Evolutionary conservation across 2,113 vertebrate species (phyloP), one percentile per base, ranked within the genome.

Genomic region (Apus apus): DNA sequence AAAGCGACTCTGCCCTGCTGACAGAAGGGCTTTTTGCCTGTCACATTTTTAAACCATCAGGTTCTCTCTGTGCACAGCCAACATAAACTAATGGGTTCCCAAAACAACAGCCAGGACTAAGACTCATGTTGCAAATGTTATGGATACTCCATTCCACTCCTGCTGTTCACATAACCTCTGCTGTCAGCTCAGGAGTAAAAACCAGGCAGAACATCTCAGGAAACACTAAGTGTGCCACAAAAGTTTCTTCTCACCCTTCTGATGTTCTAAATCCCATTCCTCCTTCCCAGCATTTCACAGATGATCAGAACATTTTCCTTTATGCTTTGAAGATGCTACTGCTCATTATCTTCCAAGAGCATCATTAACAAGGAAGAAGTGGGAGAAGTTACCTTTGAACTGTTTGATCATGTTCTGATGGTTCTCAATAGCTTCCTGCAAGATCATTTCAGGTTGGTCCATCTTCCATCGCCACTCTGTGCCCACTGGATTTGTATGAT

Each of bases 401-500:
- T 99, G 98, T 51, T 97, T 98, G 72, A 99, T 99, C 99, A 99
- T 98, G 93, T 95, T 98, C 97, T 98, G 98, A 90, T 99, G 99
- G 92, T 99, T 99, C 92, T 99, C 98, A 17, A 99, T 21, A 12
- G 99, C 98, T 32, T 99, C 98, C 91, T 98, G 96, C 71, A 99
- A 94, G 97, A 99, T 99, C 86, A 98, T 88, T 88, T 99, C 99
- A 2, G 99, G 98, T 18, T 98, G 98, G 96, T 99, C 99, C 99
- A 99, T 99, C 92, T 99, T 99, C 99, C 99, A 99, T 34, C 97
- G 97, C 99, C 99, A 99, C 91, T 99, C 99, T 0, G 99, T 99
- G 65, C 99, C 99, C 96, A 99, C 99, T 0, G 99, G 99, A 90
- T 99, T 99, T 25, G 99, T 99, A 93, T 99, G 99, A 89, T 99